Conservation (phyloP, 2,113 vertebrate species). For the Callocephalon fimbriatum region DNA sequence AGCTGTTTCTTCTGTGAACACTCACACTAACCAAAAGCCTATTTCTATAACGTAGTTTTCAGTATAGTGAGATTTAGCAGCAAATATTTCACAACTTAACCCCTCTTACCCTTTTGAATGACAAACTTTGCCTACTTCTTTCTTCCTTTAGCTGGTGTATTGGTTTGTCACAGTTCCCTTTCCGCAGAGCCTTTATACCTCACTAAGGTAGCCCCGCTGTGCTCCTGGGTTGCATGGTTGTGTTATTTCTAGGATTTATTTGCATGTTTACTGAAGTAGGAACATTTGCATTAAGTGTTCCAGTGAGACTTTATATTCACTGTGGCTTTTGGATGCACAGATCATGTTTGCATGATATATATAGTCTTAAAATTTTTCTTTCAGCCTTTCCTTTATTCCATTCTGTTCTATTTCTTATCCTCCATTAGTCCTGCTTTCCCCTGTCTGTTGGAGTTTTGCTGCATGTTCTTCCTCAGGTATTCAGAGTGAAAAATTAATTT, state of each 20-base stretch:
- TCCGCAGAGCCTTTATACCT: slow-evolving; percentile 71
- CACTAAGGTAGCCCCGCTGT: slow-evolving; percentile 77
- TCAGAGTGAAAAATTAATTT: slow-evolving; percentile 7
- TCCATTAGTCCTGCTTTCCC: slow-evolving; percentile 69
- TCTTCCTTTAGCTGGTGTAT: slow-evolving; percentile 74
- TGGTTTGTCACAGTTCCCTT: slow-evolving; percentile 75
- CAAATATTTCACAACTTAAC: background rate
- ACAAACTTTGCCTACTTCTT: slow-evolving; percentile 54
- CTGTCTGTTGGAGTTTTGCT: slow-evolving; percentile 70
- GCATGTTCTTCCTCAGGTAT: slow-evolving; percentile 81
- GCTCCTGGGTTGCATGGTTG: slow-evolving; percentile 34
- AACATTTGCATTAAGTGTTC: background rate
- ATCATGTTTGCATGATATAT: background rate
- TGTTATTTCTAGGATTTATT: slow-evolving; percentile 34
- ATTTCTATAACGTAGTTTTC: background rate
- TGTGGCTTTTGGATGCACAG: background rate
- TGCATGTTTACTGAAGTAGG: slow-evolving; percentile 65
- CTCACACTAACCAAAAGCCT: background rate
- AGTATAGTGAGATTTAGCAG: slow-evolving; percentile 3
- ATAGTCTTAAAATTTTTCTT: background rate
- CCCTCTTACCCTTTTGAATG: slow-evolving; percentile 32
- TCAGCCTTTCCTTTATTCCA: slow-evolving; percentile 17
- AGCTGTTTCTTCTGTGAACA: background rate
- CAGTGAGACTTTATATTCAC: slow-evolving; percentile 1
- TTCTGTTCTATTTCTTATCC: slow-evolving; percentile 40